Conservation (phyloP, 2,888 invertebrate genomes). For the Eudasyphora cyanicolor region DNA sequence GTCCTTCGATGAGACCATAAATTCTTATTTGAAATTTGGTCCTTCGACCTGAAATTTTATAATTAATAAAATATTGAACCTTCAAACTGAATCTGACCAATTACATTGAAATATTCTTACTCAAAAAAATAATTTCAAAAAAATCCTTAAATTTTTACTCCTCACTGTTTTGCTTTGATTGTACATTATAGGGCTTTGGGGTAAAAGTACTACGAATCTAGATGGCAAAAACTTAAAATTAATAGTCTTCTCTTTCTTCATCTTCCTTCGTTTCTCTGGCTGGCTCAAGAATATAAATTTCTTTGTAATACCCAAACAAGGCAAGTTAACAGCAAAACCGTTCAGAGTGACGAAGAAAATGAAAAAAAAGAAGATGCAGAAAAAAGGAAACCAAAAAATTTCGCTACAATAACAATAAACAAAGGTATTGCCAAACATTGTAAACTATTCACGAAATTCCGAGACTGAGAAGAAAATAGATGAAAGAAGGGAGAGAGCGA, state of each 20-base stretch:
- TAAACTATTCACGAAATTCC: background rate
- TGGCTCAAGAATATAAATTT: constrained; percentile 22
- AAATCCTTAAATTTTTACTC: too few species aligned
- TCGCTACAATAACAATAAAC: constrained; percentile 15
- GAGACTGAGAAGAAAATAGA: background rate
- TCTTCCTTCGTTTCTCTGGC: background rate
- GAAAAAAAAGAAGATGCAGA: background rate
- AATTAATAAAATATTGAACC: too few species aligned
- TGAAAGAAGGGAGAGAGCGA: background rate
- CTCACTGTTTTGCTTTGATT: background rate
- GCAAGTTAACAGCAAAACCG: background rate
- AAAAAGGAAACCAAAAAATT: background rate
- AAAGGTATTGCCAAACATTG: constrained; percentile 36
- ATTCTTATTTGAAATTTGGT: too few species aligned
- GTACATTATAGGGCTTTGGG: background rate
- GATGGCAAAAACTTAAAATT: constrained; percentile 16
- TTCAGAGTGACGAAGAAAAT: background rate
- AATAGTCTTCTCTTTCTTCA: background rate
- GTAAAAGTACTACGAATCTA: background rate
- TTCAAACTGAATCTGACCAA: too few species aligned
- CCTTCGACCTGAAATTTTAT: too few species aligned
- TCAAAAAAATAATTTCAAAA: too few species aligned
- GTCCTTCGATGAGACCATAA: too few species aligned
- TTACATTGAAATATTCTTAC: too few species aligned
- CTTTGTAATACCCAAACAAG: constrained; percentile 15